Base-by-base conservation (phyloP, 2,797 vertebrate genomes). In the Acanthiza pusilla region DNA sequence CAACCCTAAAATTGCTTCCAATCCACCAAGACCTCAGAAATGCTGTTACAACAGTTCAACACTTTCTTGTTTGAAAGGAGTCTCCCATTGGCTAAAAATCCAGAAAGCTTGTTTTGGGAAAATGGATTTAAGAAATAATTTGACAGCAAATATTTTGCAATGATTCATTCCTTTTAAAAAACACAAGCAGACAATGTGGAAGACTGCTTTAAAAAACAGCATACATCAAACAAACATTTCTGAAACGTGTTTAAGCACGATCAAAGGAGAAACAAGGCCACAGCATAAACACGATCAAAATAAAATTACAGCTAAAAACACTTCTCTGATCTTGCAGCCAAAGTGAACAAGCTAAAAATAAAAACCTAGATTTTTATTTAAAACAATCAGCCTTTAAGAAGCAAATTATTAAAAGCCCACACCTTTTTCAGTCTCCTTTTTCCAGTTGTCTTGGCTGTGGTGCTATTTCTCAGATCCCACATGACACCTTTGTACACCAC, bases 161-260 rank as follows among this genome's bases (percentile, higher is more conserved):
- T 91, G 78, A 92, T 78, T 94, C 93, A 75, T 63, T 93, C 42
- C 16, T 60, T 86, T 50, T 32, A 75, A 80, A 75, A 80, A 89
- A 85, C 53, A 74, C 47, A 80, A 87, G 61, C 74, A 93, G 73
- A 88, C 68, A 55, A 88, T 47, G 67, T 85, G 74, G 62, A 94
- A 92, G 63, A 94, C 34, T 66, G 63, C 15, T 94, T 90, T 91
- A 78, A 83, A 96, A 94, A 91, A 20, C 51, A 87, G 70, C 34
- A 79, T 81, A 97, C 96, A 96, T 97, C 97, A 97, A 98, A 97
- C 96, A 93, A 96, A 86, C 89, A 91, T 93, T 94, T 91, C 77
- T 91, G 81, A 96, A 96, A 96, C 93, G 40, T 90, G 96, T 95
- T 96, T 93, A 93, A 93, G 91, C 88, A 94, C 95, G 97, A 98